phyloP scores from a whole-genome alignment of 1,140 invertebrate species.

The Ceratosolen fusciceps region DNA sequence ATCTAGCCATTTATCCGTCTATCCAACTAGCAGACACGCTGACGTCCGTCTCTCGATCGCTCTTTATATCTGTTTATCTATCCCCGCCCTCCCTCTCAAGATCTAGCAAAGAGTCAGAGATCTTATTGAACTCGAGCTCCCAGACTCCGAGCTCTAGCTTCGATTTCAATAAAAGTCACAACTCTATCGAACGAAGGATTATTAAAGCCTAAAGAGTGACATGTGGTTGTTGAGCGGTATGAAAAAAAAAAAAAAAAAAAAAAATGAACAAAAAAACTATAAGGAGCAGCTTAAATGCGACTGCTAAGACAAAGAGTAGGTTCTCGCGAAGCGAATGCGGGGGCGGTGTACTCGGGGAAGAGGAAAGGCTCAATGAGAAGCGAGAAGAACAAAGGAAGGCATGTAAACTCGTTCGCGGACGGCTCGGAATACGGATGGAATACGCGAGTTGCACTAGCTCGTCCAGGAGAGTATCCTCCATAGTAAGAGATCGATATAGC shows the following conservation, averaged over 20 bases:
- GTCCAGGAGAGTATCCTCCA: not conserved
- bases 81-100: not conserved
- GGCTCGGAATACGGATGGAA: conserved; percentile 20
- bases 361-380: not conserved
- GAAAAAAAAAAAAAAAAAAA: too few relatives aligned
- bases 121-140: not conserved
- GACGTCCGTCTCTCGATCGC: not conserved
- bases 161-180: conserved; percentile 3
- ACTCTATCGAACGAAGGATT: not conserved
- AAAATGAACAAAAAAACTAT: not conserved
- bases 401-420: conserved; percentile 37
- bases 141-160: not conserved
- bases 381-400: conserved; percentile 28
- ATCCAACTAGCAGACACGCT: too few relatives aligned
- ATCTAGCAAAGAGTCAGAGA: not conserved
- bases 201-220: not conserved
- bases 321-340: not conserved
- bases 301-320: not conserved
- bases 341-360: conserved; percentile 46
- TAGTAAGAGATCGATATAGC: not conserved
- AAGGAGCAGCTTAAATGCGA: not conserved
- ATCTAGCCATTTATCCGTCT: not conserved
- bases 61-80: not conserved
- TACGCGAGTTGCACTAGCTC: not conserved
- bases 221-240: too few relatives aligned